These are phyloP conservation scores for Matsumyia berberina DNA, from an alignment of 2,888 invertebrate species.

Conservation along the genomic window DNA sequence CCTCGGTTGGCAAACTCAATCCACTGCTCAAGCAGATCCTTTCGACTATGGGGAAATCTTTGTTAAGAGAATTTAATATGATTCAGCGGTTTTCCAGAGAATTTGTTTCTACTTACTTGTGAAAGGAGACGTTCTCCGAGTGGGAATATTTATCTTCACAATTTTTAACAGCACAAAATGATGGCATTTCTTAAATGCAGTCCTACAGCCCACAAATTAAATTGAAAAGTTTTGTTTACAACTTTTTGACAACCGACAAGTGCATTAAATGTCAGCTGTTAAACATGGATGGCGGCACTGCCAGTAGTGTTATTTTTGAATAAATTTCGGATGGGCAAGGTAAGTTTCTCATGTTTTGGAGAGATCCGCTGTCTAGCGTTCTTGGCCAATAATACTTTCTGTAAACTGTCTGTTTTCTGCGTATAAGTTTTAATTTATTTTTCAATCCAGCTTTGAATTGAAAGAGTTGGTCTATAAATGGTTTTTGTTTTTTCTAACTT, in stretches of 20 bases:
- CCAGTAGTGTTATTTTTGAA: neutral
- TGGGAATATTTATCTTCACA: constrained; percentile 83
- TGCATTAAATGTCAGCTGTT: neutral
- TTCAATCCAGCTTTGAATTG: no score
- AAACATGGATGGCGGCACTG: neutral
- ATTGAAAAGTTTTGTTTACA: constrained; percentile 32
- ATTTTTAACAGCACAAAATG: constrained; percentile 83
- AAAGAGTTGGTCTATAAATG: no score
- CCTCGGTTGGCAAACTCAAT: constrained; percentile 82
- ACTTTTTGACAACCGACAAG: constrained; percentile 1
- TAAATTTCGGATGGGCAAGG: neutral
- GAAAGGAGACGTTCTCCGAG: constrained; percentile 83
- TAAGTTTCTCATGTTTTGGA: no score
- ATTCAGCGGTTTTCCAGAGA: neutral
- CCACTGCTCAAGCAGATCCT: constrained; percentile 82
- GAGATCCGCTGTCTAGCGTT: no score
- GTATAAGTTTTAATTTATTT: no score
- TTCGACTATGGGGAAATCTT: constrained; percentile 83
- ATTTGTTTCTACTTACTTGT: constrained; percentile 80
- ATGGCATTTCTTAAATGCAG: constrained; percentile 80
- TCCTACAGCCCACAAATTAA: neutral
- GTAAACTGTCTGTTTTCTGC: no score
- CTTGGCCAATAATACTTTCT: no score
- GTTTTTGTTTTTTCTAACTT: no score
- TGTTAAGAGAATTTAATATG: neutral